Conservation (phyloP, 2,797 vertebrate species). For the Esox lucius region DNA sequence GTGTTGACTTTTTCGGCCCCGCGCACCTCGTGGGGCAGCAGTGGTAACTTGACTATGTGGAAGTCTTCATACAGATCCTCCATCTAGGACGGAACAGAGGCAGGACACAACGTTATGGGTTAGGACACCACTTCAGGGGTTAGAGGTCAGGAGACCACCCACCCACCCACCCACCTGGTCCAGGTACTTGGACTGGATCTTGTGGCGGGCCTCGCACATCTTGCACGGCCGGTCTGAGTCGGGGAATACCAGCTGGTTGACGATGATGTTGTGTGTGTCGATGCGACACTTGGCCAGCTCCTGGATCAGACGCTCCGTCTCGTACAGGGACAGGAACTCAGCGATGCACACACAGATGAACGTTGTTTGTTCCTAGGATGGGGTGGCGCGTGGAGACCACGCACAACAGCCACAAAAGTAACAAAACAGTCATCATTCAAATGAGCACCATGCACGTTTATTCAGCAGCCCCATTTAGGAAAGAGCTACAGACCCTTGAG, state of each 20-base stretch:
- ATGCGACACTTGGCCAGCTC: slow-evolving; percentile 94
- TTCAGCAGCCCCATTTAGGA: not conserved
- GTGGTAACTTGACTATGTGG: slow-evolving; percentile 92
- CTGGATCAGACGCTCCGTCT: slow-evolving; percentile 94
- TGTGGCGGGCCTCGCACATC: slow-evolving; percentile 95
- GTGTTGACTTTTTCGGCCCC: slow-evolving; percentile 92
- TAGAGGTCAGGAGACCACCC: not conserved
- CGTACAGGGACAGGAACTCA: slow-evolving; percentile 92
- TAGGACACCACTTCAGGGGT: not conserved
- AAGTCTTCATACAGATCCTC: slow-evolving; percentile 97
- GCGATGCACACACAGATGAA: slow-evolving; percentile 96
- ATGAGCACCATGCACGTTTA: not conserved
- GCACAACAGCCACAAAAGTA: not conserved
- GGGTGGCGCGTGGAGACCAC: too few relatives aligned
- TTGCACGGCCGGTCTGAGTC: slow-evolving; percentile 86
- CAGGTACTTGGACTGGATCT: slow-evolving; percentile 96
- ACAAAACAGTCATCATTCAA: not conserved
- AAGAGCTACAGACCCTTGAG: too few relatives aligned
- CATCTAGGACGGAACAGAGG: slow-evolving; percentile 75
- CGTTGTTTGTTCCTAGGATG: slow-evolving; percentile 88
- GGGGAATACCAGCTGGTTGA: slow-evolving; percentile 94
- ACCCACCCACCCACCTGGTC: slow-evolving; percentile 85
- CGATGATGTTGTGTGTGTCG: slow-evolving; percentile 95
- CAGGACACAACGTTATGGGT: not conserved
- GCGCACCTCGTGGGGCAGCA: slow-evolving; percentile 92